These are phyloP conservation scores for Tipula unca DNA, from an alignment of 2,888 invertebrate species.

Conservation along the genomic window DNA sequence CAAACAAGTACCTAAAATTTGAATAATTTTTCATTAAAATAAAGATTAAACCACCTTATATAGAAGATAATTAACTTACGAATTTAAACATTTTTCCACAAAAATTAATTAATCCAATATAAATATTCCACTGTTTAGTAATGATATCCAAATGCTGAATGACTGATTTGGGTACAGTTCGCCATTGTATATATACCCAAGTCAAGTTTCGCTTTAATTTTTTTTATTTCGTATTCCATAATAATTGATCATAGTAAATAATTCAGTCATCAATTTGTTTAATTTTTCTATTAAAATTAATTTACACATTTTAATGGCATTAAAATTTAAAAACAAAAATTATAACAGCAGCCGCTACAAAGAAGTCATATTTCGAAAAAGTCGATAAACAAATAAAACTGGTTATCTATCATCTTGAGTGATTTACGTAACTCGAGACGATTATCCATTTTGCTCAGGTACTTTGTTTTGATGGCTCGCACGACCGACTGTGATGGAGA, in stretches of 20 bases:
- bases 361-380: not conserved
- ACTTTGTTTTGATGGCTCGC: not conserved
- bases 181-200: not conserved
- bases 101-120: not conserved
- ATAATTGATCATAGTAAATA: constrained; percentile 8
- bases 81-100: constrained; percentile 19
- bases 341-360: not conserved
- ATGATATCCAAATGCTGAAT: not conserved
- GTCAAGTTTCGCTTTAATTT: not conserved
- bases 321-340: constrained; percentile 1
- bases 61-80: not conserved
- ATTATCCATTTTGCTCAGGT: not conserved
- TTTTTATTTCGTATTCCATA: not conserved
- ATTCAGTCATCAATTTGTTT: not conserved
- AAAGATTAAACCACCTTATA: not conserved
- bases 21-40: not conserved
- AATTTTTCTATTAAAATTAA: not conserved
- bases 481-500: too few species aligned
- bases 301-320: not conserved
- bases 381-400: not conserved
- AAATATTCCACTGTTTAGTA: not conserved
- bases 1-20: not conserved
- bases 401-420: not conserved
- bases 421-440: not conserved
- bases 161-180: not conserved